Conservation (phyloP, 23 tunicate species). For the Trididemnum miniatum region DNA sequence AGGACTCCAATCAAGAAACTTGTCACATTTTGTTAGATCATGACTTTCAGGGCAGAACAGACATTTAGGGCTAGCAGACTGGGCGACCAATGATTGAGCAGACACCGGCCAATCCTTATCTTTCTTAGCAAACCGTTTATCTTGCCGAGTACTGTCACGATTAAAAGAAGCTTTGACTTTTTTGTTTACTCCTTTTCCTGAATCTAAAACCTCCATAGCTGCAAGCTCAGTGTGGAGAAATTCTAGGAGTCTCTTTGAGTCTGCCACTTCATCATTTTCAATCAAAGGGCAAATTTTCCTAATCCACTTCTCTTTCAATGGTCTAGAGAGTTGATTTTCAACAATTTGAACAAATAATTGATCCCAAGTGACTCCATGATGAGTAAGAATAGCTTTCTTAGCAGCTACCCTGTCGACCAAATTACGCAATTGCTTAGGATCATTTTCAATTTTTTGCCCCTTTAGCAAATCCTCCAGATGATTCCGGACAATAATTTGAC, state of each 20-base stretch:
- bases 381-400: conserved; percentile 3
- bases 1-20: background rate
- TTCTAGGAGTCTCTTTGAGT: background rate
- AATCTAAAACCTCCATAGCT: background rate
- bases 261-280: background rate
- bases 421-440: background rate
- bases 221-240: background rate
- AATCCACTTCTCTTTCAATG: conserved; percentile 1
- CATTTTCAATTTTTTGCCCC: background rate
- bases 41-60: background rate
- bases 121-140: too few species aligned
- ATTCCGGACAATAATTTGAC: background rate
- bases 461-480: background rate
- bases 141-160: too few species aligned
- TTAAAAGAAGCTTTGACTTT: background rate
- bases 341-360: background rate
- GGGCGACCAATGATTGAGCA: background rate
- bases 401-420: background rate
- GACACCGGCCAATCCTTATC: background rate
- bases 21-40: background rate
- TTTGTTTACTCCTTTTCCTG: background rate
- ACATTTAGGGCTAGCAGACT: background rate
- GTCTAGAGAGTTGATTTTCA: background rate
- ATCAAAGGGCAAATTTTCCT: background rate
- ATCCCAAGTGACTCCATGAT: background rate